Conservation (phyloP, 2,797 vertebrate species). For the Urophycis tenuis region DNA sequence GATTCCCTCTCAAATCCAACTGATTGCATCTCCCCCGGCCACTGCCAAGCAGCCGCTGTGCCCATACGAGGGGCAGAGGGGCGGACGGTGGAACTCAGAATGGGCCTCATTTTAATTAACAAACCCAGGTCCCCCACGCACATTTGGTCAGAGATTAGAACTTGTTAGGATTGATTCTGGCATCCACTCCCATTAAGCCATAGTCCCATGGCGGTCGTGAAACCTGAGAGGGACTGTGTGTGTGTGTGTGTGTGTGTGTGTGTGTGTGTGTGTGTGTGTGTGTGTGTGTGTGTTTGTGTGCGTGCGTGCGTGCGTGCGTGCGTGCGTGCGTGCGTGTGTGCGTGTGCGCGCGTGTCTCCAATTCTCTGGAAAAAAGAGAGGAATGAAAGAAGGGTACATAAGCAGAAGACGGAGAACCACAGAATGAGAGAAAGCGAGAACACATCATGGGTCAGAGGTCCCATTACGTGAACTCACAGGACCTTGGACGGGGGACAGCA, state of each 20-base stretch:
- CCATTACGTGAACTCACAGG: not conserved
- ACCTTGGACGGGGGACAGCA: not conserved
- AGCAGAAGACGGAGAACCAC: not conserved
- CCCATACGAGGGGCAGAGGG: not conserved
- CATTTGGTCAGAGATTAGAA: conserved; percentile 64
- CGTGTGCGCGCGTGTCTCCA: not conserved
- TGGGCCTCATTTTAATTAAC: conserved; percentile 64
- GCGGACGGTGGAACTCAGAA: conserved; percentile 32
- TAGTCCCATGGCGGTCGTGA: conserved; percentile 24
- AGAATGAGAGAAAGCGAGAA: not conserved
- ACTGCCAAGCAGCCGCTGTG: not conserved
- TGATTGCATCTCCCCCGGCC: not conserved
- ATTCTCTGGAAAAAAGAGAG: not conserved
- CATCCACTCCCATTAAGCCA: conserved; percentile 45
- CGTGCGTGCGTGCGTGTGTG: too few relatives aligned
- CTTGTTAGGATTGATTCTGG: conserved; percentile 61
- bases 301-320: too few relatives aligned
- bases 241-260: not conserved
- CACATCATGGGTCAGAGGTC: not conserved
- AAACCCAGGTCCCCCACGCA: conserved; percentile 42
- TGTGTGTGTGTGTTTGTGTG: not conserved
- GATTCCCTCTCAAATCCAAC: not conserved
- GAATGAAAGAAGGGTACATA: not conserved
- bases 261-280: not conserved
- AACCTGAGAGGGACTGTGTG: conserved; percentile 10